Percentiles rank a stretch among this genome's conserved stretches.
Evolutionary conservation across 2,888 invertebrate species (phyloP).

Genomic region (Gymnosoma rotundatum): DNA sequence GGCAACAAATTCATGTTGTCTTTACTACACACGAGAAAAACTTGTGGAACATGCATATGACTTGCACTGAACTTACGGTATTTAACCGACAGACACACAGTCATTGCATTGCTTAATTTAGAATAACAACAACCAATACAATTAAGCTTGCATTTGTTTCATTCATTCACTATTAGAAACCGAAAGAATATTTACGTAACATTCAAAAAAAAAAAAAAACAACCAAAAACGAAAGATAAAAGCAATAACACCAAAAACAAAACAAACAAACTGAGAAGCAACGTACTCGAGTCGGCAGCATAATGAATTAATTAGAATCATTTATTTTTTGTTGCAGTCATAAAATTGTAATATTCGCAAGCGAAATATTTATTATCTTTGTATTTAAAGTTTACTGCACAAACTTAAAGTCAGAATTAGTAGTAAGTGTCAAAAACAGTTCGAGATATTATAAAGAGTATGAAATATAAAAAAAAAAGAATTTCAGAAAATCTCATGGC

Average conservation of each 20-base stretch:
- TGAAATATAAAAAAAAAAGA: slow-evolving; percentile 26
- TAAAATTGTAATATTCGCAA: slow-evolving; percentile 34
- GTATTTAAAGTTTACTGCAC: not conserved
- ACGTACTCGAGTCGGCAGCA: slow-evolving; percentile 57
- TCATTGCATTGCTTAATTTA: slow-evolving; percentile 36
- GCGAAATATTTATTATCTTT: slow-evolving; percentile 26
- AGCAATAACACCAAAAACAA: too few relatives aligned
- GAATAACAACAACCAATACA: slow-evolving; percentile 16
- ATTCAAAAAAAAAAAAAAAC: not conserved
- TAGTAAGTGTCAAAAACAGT: slow-evolving; percentile 62
- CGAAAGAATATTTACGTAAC: slow-evolving; percentile 33
- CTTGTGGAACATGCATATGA: slow-evolving; percentile 63
- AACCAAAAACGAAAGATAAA: too few relatives aligned
- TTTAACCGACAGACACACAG: slow-evolving; percentile 24
- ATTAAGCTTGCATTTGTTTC: slow-evolving; percentile 46
- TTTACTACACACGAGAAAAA: slow-evolving; percentile 11
- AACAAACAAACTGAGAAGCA: not conserved
- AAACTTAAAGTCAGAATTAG: not conserved
- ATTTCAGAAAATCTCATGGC: not conserved
- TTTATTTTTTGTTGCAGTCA: slow-evolving; percentile 28
- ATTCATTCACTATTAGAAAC: slow-evolving; percentile 17
- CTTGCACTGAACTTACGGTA: slow-evolving; percentile 13
- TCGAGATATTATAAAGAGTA: slow-evolving; percentile 14
- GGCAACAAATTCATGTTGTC: slow-evolving; percentile 63
- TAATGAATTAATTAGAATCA: slow-evolving; percentile 65